Evolutionary conservation across 2,113 vertebrate genomes (phyloP), one percentile per base, ranked within the genome.

Genomic region (Phrynosoma platyrhinos): DNA sequence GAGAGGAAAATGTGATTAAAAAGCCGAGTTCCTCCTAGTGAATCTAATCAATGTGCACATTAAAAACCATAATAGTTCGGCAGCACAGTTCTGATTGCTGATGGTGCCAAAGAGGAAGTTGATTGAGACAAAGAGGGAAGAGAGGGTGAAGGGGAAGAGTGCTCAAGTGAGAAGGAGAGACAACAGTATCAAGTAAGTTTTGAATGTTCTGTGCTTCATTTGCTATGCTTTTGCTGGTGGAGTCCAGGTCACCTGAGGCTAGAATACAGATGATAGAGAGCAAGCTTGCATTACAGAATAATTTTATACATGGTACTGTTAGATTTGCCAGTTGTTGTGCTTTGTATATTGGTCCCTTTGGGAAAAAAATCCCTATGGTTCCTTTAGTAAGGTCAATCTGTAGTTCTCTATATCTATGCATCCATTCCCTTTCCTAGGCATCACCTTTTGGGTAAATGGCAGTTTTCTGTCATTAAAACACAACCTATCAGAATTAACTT

Each of bases 151-250:
- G 25, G 14, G 75, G 36, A 71, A 75, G 5, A 82, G 40, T 27
- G 74, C 40, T 83, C 27, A 36, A 66, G 21, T 2, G 23, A 42
- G 42, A n/a, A 1, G 58, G 0, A 64, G 79, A 1, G 62, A 85
- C 82, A 25, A 86, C 32, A 87, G 0, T 7, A 82, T 87, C 23
- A 82, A 87, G 62, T 32, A 82, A 52, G 10, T 75, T 90, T 91
- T 91, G 36, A 90, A 89, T 79, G 20, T 76, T 91, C 68, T 58
- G 82, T 36, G 90, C 74, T 75, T 6, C 85, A 87, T 92, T 90
- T 88, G 88, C 68, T 88, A 18, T 83, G 72, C 79, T 72, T 20
- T 32, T 40, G 85, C 14, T 79, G 42, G 62, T 81, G 13, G 4
- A 21, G 20, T 62, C 18, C 68, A 47, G n/a, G 20, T 64, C 79